Conservation (phyloP, 2,797 vertebrate genomes). For the Natrix natrix region DNA sequence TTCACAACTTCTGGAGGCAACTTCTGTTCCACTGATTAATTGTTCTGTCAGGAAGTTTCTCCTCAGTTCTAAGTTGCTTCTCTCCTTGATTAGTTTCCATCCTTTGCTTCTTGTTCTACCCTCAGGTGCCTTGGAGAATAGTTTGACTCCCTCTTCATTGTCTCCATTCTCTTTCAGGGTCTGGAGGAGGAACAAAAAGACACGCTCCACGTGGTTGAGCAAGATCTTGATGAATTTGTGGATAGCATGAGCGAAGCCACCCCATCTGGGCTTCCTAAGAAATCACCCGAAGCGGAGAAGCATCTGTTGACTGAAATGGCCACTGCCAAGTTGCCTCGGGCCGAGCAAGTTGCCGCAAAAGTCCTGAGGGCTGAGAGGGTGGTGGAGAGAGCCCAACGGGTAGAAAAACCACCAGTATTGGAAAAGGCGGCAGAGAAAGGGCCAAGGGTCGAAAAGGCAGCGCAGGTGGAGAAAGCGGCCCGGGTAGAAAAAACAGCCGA, state of each 20-base stretch:
- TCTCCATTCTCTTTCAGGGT: constrained; percentile 27
- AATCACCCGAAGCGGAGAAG: constrained; percentile 41
- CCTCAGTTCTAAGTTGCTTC: too few species aligned
- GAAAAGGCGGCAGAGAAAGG: neutral
- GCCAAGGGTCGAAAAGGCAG: neutral
- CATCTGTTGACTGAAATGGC: neutral
- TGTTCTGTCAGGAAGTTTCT: too few species aligned
- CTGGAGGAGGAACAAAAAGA: constrained; percentile 1
- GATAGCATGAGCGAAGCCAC: constrained; percentile 53
- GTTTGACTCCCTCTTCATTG: too few species aligned
- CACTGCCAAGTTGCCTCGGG: neutral
- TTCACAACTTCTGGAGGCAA: too few species aligned
- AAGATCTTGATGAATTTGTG: constrained; percentile 16
- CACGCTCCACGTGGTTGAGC: constrained; percentile 14
- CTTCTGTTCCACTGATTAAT: too few species aligned
- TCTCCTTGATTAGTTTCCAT: too few species aligned
- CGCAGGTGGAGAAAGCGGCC: neutral
- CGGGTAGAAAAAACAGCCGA: neutral
- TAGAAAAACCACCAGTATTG: neutral
- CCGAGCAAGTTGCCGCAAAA: neutral
- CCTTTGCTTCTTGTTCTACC: too few species aligned
- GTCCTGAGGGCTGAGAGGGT: neutral
- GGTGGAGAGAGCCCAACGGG: neutral
- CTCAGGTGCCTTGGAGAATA: too few species aligned
- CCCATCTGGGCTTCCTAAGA: neutral